A percentile compares a stretch with the other conserved stretches of the same genome.
These are phyloP conservation scores for Bambusicola thoracicus DNA, from an alignment of 2,113 vertebrate species.

Conservation along the genomic window DNA sequence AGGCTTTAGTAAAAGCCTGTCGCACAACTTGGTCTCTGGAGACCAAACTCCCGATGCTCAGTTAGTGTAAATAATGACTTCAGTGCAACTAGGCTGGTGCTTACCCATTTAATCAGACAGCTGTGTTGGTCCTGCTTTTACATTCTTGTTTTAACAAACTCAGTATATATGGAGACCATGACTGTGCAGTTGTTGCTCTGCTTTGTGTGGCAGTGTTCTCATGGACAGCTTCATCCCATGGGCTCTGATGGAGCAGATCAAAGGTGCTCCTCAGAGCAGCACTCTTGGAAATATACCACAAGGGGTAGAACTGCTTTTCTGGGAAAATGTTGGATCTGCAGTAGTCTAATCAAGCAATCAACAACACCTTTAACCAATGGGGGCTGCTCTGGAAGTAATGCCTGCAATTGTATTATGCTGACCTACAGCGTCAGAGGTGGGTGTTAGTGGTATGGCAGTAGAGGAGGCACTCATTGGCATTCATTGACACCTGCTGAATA, in stretches of 20 bases:
- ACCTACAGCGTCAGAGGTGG: too few relatives aligned
- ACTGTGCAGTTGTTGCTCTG: not conserved
- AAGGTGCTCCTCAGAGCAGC: not conserved
- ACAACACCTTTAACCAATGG: not conserved
- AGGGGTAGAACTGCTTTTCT: not conserved
- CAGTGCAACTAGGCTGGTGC: not conserved
- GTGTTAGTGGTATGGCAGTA: too few relatives aligned
- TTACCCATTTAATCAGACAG: not conserved
- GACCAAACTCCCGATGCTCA: not conserved
- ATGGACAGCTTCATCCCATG: not conserved
- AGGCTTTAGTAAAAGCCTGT: not conserved
- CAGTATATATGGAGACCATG: not conserved
- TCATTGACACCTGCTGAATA: too few relatives aligned
- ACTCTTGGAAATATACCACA: not conserved
- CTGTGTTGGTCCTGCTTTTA: not conserved
- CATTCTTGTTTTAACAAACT: not conserved
- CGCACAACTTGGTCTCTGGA: not conserved
- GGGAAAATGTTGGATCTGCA: not conserved
- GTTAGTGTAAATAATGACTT: not conserved
- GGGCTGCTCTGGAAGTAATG: too few relatives aligned
- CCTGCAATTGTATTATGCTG: too few relatives aligned
- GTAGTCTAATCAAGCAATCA: not conserved
- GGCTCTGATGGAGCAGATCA: not conserved
- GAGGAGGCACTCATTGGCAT: too few relatives aligned
- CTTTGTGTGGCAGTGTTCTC: not conserved